Conservation (phyloP, 1,140 invertebrate genomes). For the Hestina assimilis region DNA sequence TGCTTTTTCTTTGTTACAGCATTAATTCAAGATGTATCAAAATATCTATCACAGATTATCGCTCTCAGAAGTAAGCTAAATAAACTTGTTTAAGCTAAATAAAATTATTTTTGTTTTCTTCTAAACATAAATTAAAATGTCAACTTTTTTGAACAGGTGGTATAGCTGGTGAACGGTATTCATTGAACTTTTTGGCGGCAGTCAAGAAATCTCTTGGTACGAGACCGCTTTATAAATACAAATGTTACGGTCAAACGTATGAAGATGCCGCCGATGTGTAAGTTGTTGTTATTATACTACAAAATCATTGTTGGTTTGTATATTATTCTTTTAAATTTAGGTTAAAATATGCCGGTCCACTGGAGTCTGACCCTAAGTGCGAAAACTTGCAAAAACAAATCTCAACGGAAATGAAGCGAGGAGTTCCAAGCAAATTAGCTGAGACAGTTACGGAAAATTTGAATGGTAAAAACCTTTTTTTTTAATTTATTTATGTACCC, state of each 20-base stretch:
- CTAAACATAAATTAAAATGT: neutral
- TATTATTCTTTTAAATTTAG: slow-evolving; percentile 24
- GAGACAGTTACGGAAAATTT: slow-evolving; percentile 37
- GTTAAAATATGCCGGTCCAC: slow-evolving; percentile 36
- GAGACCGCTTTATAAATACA: slow-evolving; percentile 52
- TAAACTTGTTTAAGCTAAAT: neutral
- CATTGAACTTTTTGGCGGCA: slow-evolving; percentile 46
- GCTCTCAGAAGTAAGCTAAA: slow-evolving; percentile 48
- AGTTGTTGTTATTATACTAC: too few relatives aligned
- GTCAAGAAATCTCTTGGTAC: slow-evolving; percentile 47
- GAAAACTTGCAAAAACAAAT: slow-evolving; percentile 48
- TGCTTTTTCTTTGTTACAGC: slow-evolving; percentile 30
- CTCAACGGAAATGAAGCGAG: slow-evolving; percentile 37
- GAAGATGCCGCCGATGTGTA: slow-evolving; percentile 51
- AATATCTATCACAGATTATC: slow-evolving; percentile 46
- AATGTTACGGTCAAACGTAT: slow-evolving; percentile 51
- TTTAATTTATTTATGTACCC: too few relatives aligned
- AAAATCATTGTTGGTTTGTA: neutral
- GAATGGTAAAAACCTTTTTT: slow-evolving; percentile 35
- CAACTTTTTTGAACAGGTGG: slow-evolving; percentile 35
- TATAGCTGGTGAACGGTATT: slow-evolving; percentile 52
- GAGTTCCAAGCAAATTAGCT: slow-evolving; percentile 40
- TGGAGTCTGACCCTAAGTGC: slow-evolving; percentile 38
- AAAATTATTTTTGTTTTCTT: neutral
- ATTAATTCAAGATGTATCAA: slow-evolving; percentile 42